Evolutionary conservation across 2,797 vertebrate species (phyloP).

Genomic region (Rachycentron canadum): DNA sequence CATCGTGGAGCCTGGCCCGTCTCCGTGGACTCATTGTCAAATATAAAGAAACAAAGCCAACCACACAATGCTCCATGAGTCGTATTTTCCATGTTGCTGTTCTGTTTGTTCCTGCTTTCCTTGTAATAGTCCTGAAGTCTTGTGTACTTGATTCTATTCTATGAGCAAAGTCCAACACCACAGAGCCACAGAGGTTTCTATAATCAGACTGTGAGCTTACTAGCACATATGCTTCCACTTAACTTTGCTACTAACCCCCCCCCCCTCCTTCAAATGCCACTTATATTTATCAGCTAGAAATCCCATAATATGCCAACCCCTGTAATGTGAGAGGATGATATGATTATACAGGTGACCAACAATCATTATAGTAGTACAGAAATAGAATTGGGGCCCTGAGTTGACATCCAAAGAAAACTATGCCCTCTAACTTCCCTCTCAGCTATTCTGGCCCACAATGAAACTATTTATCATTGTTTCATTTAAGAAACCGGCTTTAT

Average conservation of each 20-base stretch:
- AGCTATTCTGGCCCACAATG: conserved; percentile 48
- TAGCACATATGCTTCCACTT: conserved; percentile 76
- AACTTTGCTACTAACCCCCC: conserved; percentile 54
- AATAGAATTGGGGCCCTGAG: conserved; percentile 26
- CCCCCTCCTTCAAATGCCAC: conserved; percentile 40
- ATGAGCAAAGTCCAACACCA: conserved; percentile 44
- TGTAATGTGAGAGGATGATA: conserved; percentile 45
- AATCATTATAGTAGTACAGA: conserved; percentile 34
- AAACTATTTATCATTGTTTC: conserved; percentile 45
- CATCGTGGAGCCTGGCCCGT: conserved; percentile 37
- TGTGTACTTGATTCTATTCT: conserved; percentile 24
- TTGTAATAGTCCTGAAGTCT: conserved; percentile 30
- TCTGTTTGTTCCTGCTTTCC: conserved; percentile 47
- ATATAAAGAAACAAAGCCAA: conserved; percentile 51
- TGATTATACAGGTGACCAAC: conserved; percentile 70
- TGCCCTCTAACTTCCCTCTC: conserved; percentile 31
- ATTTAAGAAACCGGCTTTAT: conserved; percentile 33
- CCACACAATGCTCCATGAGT: conserved; percentile 58
- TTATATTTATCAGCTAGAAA: conserved; percentile 66
- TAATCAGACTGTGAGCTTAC: conserved; percentile 50
- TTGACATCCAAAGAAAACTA: conserved; percentile 40
- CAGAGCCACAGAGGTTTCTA: conserved; percentile 62
- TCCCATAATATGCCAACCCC: conserved; percentile 34
- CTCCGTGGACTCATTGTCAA: conserved; percentile 41
- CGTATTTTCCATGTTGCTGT: conserved; percentile 60